Percentiles rank a stretch among this genome's conserved stretches.
phyloP scores from a whole-genome alignment of 2,113 vertebrate species.

The Benthochromis sp. region DNA sequence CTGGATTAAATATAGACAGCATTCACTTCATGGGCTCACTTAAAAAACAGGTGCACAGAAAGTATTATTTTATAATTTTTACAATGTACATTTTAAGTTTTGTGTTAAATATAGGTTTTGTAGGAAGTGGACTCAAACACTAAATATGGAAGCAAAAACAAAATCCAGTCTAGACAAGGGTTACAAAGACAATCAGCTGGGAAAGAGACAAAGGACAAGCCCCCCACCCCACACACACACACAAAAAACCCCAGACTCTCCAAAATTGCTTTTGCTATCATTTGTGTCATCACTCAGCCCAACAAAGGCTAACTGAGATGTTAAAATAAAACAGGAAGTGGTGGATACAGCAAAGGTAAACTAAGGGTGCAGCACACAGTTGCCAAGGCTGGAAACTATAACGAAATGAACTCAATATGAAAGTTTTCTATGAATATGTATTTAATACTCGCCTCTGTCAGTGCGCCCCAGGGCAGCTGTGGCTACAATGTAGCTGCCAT shows the following conservation, averaged over 20 bases:
- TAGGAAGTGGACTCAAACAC: fast-evolving
- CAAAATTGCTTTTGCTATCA: neutral
- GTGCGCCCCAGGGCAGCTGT: neutral
- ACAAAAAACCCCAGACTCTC: neutral
- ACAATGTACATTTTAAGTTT: neutral
- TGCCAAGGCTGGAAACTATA: neutral
- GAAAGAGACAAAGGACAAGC: neutral
- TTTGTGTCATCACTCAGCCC: neutral
- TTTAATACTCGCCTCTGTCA: neutral
- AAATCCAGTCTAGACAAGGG: neutral
- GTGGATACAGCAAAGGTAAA: neutral
- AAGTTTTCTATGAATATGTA: neutral
- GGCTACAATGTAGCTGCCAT: neutral
- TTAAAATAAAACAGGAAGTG: neutral
- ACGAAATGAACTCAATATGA: neutral
- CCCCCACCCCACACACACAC: fast-evolving
- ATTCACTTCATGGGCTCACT: neutral
- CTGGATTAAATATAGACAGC: neutral
- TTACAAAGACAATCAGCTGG: neutral
- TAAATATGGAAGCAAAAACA: neutral
- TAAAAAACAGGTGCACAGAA: neutral
- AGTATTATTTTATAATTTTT: neutral
- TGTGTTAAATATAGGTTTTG: neutral
- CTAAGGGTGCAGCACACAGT: neutral
- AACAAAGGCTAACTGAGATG: neutral